phyloP scores from a whole-genome alignment of 2,888 invertebrate genomes.

The Caenorhabditis macrosperma region DNA sequence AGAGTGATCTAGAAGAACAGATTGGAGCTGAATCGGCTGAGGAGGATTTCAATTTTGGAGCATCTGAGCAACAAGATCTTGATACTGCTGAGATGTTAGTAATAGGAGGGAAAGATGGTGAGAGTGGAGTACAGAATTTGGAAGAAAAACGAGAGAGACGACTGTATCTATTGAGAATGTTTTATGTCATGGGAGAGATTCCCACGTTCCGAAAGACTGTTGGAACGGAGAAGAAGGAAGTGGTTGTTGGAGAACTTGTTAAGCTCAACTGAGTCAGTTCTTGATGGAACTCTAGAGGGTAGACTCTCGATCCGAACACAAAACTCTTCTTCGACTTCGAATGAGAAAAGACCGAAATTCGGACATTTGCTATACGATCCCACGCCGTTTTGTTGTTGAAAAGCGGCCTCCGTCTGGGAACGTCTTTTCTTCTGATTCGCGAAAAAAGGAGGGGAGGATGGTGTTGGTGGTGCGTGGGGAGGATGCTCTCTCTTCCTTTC shows the following conservation, averaged over 20 bases:
- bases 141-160: not conserved
- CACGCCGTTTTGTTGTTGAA: constrained; percentile 4
- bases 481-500: constrained; percentile 10
- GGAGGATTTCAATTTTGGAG: constrained; percentile 83
- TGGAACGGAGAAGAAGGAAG: too few relatives aligned
- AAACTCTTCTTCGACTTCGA: not conserved
- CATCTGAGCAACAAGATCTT: not conserved
- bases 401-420: not conserved
- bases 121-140: too few relatives aligned
- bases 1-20: constrained; percentile 82
- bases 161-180: not conserved
- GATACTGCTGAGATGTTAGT: too few relatives aligned
- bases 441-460: not conserved
- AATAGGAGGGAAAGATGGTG: not conserved
- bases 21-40: constrained; percentile 86
- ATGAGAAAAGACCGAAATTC: not conserved
- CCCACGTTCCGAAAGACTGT: too few relatives aligned
- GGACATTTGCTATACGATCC: constrained; percentile 3
- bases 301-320: not conserved
- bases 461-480: constrained; percentile 24
- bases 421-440: constrained; percentile 5
- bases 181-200: not conserved
- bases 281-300: too few relatives aligned
- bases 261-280: too few relatives aligned
- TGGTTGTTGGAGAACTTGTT: too few relatives aligned